Evolutionary conservation across 2,888 invertebrate genomes (phyloP).

Genomic region (Scaptomyza reducta): DNA sequence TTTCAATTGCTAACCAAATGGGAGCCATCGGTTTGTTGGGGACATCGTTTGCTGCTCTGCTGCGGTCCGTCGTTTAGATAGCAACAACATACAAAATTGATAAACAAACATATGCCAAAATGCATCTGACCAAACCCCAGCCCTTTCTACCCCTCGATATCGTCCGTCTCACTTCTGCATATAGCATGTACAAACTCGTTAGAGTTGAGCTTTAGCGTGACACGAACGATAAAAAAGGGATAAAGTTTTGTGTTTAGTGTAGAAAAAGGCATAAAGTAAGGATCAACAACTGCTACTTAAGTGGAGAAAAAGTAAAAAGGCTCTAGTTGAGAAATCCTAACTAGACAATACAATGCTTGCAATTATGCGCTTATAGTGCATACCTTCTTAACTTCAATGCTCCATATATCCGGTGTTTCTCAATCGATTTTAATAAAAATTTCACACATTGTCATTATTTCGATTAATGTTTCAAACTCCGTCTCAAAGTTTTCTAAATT

Average conservation of each 20-base stretch:
- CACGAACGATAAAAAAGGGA: conserved; percentile 2
- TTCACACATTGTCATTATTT: too few species aligned
- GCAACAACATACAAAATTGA: conserved; percentile 54
- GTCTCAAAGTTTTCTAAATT: too few species aligned
- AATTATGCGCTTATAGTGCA: too few species aligned
- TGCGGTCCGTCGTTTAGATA: conserved; percentile 41
- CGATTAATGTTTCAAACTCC: too few species aligned
- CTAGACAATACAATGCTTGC: too few species aligned
- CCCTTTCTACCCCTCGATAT: not conserved
- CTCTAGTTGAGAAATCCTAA: too few species aligned
- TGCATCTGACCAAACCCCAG: not conserved
- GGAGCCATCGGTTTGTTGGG: conserved; percentile 21
- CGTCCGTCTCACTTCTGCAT: not conserved
- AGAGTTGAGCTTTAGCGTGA: conserved; percentile 6
- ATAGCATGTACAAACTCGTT: not conserved
- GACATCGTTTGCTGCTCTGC: conserved; percentile 19
- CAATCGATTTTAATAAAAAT: too few species aligned
- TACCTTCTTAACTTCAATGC: too few species aligned
- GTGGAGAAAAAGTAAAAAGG: too few species aligned
- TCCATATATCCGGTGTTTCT: too few species aligned
- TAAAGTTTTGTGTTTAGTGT: not conserved
- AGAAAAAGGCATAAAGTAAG: not conserved
- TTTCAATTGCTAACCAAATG: conserved; percentile 46
- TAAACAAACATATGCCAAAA: conserved; percentile 59
- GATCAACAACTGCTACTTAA: not conserved